A percentile compares a stretch with the other conserved stretches of the same genome.
phyloP scores from a whole-genome alignment of 1,140 invertebrate species.

The Manduca sexta region DNA sequence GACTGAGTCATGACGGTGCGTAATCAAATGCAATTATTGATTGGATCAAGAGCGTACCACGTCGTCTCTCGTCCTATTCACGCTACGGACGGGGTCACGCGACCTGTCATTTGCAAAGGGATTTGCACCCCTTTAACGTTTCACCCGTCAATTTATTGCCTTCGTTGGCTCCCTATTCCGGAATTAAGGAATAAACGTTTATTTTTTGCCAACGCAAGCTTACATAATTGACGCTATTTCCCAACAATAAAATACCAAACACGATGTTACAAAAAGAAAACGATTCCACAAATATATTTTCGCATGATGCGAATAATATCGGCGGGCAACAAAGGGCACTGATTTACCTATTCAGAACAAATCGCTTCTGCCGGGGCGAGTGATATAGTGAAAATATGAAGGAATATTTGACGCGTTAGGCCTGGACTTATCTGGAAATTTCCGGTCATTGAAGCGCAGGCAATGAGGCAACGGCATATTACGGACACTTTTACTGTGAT shows the following conservation, averaged over 20 bases:
- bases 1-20: constrained; percentile 2
- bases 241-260: constrained; percentile 14
- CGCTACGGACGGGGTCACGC: constrained; percentile 31
- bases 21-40: constrained; percentile 42
- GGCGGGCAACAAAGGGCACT: constrained; percentile 17
- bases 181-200: constrained; percentile 35
- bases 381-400: constrained; percentile 20
- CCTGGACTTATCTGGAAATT: constrained; percentile 50
- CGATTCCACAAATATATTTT: constrained; percentile 13
- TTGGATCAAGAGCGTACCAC: constrained; percentile 10
- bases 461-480: constrained; percentile 26
- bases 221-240: too few species aligned
- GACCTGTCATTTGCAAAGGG: constrained; percentile 54
- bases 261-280: constrained; percentile 10
- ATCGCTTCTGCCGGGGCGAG: constrained; percentile 11
- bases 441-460: constrained; percentile 49
- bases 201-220: constrained; percentile 28
- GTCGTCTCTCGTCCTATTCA: constrained; percentile 10
- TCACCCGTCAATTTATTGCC: constrained; percentile 44
- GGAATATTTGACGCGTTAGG: constrained; percentile 33
- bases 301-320: constrained; percentile 15
- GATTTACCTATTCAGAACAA: constrained; percentile 21
- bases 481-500: constrained; percentile 30
- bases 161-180: constrained; percentile 21
- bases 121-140: constrained; percentile 49